A percentile compares a stretch with the other conserved stretches of the same genome.
Conservation (phyloP, 2,888 invertebrate genomes). For the Barypeithes pellucidus region DNA sequence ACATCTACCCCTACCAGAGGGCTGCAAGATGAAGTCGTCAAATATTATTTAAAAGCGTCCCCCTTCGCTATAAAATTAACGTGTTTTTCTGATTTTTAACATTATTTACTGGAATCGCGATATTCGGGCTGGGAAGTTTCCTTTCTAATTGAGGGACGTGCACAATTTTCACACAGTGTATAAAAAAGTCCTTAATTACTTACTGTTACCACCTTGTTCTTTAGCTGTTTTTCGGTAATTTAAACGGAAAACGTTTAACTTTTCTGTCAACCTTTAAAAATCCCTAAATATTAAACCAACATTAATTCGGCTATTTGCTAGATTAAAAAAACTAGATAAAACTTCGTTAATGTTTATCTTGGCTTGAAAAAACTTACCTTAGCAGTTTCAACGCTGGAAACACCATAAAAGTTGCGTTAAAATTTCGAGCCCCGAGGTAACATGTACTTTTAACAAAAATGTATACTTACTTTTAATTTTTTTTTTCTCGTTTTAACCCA, state of each 20-base stretch:
- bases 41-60: no score
- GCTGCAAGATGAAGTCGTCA: no score
- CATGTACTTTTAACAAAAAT: slow-evolving; percentile 4
- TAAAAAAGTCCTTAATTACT: background rate
- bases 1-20: no score
- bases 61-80: no score
- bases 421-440: background rate
- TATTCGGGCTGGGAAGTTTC: no score
- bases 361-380: background rate
- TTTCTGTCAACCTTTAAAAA: background rate
- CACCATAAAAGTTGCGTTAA: background rate
- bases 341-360: slow-evolving; percentile 4
- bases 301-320: background rate
- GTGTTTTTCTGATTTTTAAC: no score
- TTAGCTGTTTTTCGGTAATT: background rate
- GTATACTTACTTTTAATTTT: slow-evolving; percentile 2
- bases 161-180: no score
- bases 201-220: background rate
- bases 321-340: slow-evolving; percentile 14
- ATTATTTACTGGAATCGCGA: no score
- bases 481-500: background rate
- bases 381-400: background rate
- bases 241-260: background rate
- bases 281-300: slow-evolving; percentile 1
- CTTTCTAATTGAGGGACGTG: background rate